These are phyloP conservation scores for Delphinus delphis DNA, from an alignment of 2,113 vertebrate species.

Conservation along the genomic window DNA sequence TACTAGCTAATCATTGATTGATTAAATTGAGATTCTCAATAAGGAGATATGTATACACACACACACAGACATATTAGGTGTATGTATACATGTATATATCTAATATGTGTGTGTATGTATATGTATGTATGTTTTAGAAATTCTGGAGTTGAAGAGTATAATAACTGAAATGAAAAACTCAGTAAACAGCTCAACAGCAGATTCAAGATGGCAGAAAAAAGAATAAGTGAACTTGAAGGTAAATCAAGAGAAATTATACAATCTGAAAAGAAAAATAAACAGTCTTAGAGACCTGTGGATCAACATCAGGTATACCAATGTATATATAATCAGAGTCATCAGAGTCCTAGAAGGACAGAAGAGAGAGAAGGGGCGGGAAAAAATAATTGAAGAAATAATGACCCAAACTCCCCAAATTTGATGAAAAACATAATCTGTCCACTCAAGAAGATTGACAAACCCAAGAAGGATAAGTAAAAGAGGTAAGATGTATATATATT, in stretches of 20 bases:
- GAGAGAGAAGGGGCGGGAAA: not conserved
- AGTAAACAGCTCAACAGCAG: not conserved
- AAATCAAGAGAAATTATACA: not conserved
- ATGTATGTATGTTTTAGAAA: not conserved
- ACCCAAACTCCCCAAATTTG: not conserved
- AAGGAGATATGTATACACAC: not conserved
- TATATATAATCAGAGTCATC: not conserved
- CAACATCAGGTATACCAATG: not conserved
- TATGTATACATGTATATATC: not conserved
- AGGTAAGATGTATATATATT: not conserved
- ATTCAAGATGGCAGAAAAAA: constrained; percentile 10
- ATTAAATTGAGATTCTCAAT: not conserved
- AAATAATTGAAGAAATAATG: not conserved
- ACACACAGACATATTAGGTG: not conserved
- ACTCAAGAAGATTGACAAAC: not conserved
- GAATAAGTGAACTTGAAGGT: not conserved
- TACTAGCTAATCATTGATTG: not conserved
- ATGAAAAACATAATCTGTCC: not conserved
- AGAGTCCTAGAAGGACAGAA: not conserved
- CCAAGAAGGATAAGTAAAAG: not conserved
- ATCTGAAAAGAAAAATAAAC: not conserved
- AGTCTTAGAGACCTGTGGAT: not conserved
- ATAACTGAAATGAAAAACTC: not conserved
- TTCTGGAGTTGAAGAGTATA: not conserved
- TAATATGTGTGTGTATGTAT: not conserved